Evolutionary conservation across 2,888 invertebrate genomes (phyloP).

Genomic region (Agrochola lota): DNA sequence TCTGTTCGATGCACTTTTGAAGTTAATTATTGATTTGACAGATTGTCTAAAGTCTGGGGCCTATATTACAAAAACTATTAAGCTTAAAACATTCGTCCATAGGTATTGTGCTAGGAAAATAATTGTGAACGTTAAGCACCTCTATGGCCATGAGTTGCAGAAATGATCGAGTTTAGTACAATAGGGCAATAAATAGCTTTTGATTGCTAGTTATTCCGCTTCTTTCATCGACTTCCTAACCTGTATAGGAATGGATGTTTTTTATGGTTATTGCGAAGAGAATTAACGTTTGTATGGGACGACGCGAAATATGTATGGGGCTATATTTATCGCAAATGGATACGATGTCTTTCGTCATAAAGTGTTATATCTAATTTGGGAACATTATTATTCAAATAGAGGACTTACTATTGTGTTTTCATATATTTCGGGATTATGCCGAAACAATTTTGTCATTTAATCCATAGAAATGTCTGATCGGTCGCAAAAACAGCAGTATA

Average conservation of each 20-base stretch:
- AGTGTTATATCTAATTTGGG: constrained; percentile 2
- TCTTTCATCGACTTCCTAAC: constrained; percentile 56
- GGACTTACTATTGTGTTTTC: neutral
- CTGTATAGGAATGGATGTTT: constrained; percentile 42
- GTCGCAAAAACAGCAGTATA: neutral
- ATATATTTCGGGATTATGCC: neutral
- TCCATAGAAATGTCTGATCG: neutral
- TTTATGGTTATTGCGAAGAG: constrained; percentile 50
- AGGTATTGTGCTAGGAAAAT: constrained; percentile 16
- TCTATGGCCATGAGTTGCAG: constrained; percentile 46
- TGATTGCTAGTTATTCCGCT: constrained; percentile 60
- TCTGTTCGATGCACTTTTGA: too few relatives aligned
- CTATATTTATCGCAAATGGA: constrained; percentile 20
- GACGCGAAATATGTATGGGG: constrained; percentile 25
- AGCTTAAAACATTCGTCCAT: neutral
- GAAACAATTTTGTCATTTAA: neutral
- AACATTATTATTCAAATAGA: neutral
- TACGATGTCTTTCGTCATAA: constrained; percentile 17
- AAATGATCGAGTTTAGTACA: constrained; percentile 53
- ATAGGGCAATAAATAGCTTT: constrained; percentile 54
- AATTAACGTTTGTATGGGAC: constrained; percentile 40
- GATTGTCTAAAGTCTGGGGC: neutral
- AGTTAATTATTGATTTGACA: neutral
- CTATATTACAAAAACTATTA: neutral
- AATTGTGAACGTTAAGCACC: constrained; percentile 45